Evolutionary conservation across 2,797 vertebrate genomes (phyloP).

Genomic region (Coregonus suidteri): DNA sequence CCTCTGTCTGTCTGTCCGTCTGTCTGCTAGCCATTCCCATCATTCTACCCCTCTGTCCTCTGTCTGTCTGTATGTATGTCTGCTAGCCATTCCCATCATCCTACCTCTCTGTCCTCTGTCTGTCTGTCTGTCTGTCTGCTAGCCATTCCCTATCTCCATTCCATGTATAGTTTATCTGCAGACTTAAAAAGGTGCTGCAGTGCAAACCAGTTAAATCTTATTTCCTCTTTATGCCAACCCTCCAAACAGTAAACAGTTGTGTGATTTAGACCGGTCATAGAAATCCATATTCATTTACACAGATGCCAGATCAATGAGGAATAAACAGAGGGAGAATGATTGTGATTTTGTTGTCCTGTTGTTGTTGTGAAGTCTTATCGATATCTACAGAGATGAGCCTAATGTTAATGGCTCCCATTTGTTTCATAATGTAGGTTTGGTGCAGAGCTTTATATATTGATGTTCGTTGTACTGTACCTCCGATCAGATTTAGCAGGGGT

Average conservation of each 20-base stretch:
- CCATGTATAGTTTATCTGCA: not conserved
- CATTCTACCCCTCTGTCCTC: too few relatives aligned
- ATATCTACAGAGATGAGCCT: not conserved
- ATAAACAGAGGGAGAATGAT: not conserved
- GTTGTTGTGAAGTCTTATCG: not conserved
- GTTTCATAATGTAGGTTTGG: not conserved
- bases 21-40: not conserved
- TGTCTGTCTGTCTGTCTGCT: constrained; percentile 4
- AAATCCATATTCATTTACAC: constrained; percentile 10
- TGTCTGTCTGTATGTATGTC: constrained; percentile 9
- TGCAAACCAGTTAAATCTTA: not conserved
- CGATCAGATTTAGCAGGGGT: not conserved
- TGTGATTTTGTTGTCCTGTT: not conserved
- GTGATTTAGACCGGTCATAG: not conserved
- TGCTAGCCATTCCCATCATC: not conserved
- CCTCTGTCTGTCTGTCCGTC: not conserved
- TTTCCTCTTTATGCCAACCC: constrained; percentile 10
- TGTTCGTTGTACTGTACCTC: not conserved
- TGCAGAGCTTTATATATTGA: not conserved
- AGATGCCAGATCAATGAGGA: not conserved
- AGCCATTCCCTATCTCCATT: not conserved
- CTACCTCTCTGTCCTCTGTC: not conserved
- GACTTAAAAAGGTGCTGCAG: not conserved
- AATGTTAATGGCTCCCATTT: not conserved
- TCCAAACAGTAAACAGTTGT: constrained; percentile 1